Evolutionary conservation across 2,797 vertebrate genomes (phyloP), one percentile per base, ranked within the genome.

Genomic region (Gorsachius magnificus): DNA sequence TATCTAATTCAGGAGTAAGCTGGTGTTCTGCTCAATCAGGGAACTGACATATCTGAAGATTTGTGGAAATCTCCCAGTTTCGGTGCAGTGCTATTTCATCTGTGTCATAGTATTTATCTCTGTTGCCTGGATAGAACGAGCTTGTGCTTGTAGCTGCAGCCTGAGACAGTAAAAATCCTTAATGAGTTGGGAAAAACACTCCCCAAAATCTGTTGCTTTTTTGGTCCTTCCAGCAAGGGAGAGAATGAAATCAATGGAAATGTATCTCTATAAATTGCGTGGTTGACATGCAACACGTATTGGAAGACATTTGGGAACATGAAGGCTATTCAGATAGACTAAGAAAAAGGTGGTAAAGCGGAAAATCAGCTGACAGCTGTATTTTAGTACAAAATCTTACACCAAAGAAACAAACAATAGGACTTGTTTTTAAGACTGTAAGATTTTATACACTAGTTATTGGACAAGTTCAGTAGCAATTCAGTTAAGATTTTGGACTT

Each of bases 221-320:
- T 65, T 90, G 17, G 9, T 3, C 7, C 63, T 93, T 76, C 41
- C 18, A 66, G 31, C 33, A 89, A 85, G 43, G 60, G 8, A 43
- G 8, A 43, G 57, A 86, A 81, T n/a, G 3, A 83, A 92, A 51
- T 64, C 43, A 78, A 64, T 68, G 16, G 35, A 66, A 85, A 28
- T 43, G 3, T 57, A 5, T 61, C 29, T 69, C 78, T 88, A 68
- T 26, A 86, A 90, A 75, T 35, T 6, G 10, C 17, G 4, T 57
- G 16, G 6, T 71, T 83, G 72, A 46, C 13, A 10, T 35, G 26
- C 43, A 57, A 0, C 63, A 50, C 1, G 0, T 75, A 14, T 54
- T 66, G 65, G 21, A 38, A 77, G 22, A 78, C 43, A 21, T 61
- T 8, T 69, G 46, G 26, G 28, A 79, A 89, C 35, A 16, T n/a